Conservation (phyloP, 2,113 vertebrate species). For the Gambusia affinis region DNA sequence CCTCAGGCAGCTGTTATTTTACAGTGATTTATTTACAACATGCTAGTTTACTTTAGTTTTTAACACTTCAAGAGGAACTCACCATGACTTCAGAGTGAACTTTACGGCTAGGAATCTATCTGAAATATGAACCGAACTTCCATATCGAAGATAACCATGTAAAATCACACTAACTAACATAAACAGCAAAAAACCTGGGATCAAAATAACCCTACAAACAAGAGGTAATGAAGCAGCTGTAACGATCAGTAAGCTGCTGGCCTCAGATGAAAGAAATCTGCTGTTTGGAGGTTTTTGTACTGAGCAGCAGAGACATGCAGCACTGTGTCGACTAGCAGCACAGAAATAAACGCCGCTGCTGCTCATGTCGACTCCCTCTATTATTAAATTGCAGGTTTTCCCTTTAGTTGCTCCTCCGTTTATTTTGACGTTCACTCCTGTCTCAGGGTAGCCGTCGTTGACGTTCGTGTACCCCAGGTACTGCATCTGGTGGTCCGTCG, state of each 20-base stretch:
- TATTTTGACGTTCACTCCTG: constrained; percentile 4
- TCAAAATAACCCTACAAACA: too few relatives aligned
- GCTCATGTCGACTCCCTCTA: neutral
- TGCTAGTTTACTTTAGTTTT: too few relatives aligned
- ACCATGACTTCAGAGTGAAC: too few relatives aligned
- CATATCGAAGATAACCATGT: too few relatives aligned
- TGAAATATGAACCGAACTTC: too few relatives aligned
- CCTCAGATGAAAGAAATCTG: neutral
- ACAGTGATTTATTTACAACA: too few relatives aligned
- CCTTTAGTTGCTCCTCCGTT: constrained; percentile 10
- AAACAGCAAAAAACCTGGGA: too few relatives aligned
- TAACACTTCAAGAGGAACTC: too few relatives aligned
- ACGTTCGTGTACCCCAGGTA: constrained; percentile 16
- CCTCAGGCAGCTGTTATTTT: too few relatives aligned
- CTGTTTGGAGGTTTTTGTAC: constrained; percentile 39
- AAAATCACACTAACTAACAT: too few relatives aligned
- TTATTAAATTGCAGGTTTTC: constrained; percentile 25
- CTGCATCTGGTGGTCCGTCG: neutral
- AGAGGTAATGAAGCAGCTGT: neutral
- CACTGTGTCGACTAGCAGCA: constrained; percentile 49
- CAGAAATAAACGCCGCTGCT: constrained; percentile 59
- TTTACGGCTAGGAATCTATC: too few relatives aligned
- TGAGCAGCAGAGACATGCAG: neutral
- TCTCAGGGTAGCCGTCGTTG: neutral
- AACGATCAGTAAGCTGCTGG: neutral